Evolutionary conservation across 2,888 invertebrate species (phyloP).

Genomic region (Calliopum simillimum): DNA sequence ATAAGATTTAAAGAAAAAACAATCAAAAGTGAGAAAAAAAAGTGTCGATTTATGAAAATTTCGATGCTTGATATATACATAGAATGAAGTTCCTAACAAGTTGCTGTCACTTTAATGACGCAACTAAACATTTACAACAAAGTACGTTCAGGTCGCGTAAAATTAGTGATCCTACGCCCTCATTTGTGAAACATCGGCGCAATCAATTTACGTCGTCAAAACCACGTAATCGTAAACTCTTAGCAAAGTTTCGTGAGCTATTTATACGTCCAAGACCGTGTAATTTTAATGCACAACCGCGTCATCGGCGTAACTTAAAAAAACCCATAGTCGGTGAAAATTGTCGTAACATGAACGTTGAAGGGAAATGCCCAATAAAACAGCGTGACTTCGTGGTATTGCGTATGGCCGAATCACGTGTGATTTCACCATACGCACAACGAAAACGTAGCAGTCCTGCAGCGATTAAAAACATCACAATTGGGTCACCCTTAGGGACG

Average conservation of each 20-base stretch:
- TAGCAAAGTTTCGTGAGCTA: background rate
- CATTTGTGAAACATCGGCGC: slow-evolving; percentile 4
- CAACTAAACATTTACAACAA: no score
- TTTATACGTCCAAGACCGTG: background rate
- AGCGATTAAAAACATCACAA: no score
- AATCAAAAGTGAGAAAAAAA: no score
- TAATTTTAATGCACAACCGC: background rate
- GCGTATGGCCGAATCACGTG: background rate
- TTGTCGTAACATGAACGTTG: background rate
- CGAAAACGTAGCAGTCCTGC: background rate
- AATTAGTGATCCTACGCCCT: background rate
- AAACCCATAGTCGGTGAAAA: background rate
- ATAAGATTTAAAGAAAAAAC: background rate
- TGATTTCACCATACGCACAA: slow-evolving; percentile 1
- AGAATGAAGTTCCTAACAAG: slow-evolving; percentile 1
- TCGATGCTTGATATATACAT: no score
- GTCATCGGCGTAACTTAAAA: no score
- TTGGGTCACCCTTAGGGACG: no score
- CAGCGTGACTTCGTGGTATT: background rate
- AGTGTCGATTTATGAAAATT: no score
- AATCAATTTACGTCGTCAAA: background rate
- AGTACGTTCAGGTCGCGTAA: no score
- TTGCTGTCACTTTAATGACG: background rate
- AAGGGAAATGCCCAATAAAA: background rate
- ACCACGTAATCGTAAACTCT: background rate